Evolutionary conservation across 2,113 vertebrate species (phyloP), one percentile per base, ranked within the genome.

Genomic region (Hemiprocne comata): DNA sequence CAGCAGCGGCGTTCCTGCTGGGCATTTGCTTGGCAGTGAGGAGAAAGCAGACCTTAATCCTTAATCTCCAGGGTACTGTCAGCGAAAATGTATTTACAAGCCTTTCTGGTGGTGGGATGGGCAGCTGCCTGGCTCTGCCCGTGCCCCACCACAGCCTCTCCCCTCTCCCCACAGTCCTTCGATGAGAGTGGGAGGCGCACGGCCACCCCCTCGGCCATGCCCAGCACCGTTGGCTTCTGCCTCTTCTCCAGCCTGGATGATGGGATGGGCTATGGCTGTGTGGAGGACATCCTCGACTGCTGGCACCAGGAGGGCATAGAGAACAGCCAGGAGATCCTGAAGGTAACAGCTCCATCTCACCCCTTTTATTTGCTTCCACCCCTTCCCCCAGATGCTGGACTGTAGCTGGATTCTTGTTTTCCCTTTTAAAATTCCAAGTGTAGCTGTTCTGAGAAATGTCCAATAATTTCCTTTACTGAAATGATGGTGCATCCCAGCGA

Each of bases 191-290:
- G 99, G 5, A 98, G 99, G 1, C 98, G 99, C 48, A 99, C 98
- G 1, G 92, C 98, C 10, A 95, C 98, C 3, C 96, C 98, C 2
- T 98, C 98, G 0, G 97, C 97, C 5, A 98, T 99, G 98, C 98
- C 97, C 44, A 98, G 99, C 85, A 97, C 98, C 91, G 94, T 98
- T 10, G 98, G 98, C 74, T 98, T 98, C 90, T 98, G 97, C 36
- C 98, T 99, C 58, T 99, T 99, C 97, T 99, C 99, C 77, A 97
- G 92, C 80, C 97, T 99, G 73, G 99, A 99, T 17, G 99, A 99
- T 0, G 99, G 99, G 2, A 98, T 98, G 44, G 99, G 99, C 26
- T 98, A 98, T 2, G 98, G 98, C 4, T 97, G 98, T 0, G 99
- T 97, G 31, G 99, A 99, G 76, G 90, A 90, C 7, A 74, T 99